Base-by-base conservation (phyloP, 2,888 invertebrate species). In the Agrotis ipsilon region DNA sequence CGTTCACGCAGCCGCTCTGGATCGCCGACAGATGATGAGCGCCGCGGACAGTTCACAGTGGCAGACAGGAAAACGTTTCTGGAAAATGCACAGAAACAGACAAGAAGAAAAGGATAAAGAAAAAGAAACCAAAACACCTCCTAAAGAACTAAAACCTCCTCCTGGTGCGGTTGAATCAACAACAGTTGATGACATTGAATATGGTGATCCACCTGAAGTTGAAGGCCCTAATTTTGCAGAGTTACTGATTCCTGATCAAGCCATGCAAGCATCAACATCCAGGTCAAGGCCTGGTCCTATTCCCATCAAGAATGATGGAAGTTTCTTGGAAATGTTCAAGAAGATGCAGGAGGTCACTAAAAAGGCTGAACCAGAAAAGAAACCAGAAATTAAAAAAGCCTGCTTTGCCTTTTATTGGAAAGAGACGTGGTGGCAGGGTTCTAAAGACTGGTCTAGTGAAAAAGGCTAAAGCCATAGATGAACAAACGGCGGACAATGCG, bases 391-490 rank as follows among this genome's bases (percentile, higher is more conserved):
- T 94, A 6, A 96, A 95, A 81, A 95, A 95, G 81, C 95, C 96
- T 4, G 83, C 86, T n/a, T 84, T 96, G 72, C 96, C 96, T 16
- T 94, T 96, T 74, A 96, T 98, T 78, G 98, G 98, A 46, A 98
- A 98, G 90, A 97, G 98, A 83, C 97, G 98, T 71, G 98, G 98
- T 61, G 98, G 98, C 19, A 97, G 98, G 90, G 98, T 98, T 61
- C 96, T 99, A 21, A 98, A 98, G 94, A 99, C 98, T 59, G 99
- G 99, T 52, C 96, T 98, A 91, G 99, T 99, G 52, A 98, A 98
- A 87, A 99, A 99, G 91, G 97, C 97, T 59, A 98, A 98, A 90
- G 97, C 97, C 27, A 94, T 95, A 21, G 97, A 96, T 65, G 97
- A 97, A 85, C 97, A 97, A 83, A 96, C 96, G 1, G 96, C 94